phyloP scores from a whole-genome alignment of 2,888 invertebrate genomes.

The Salticus scenicus region DNA sequence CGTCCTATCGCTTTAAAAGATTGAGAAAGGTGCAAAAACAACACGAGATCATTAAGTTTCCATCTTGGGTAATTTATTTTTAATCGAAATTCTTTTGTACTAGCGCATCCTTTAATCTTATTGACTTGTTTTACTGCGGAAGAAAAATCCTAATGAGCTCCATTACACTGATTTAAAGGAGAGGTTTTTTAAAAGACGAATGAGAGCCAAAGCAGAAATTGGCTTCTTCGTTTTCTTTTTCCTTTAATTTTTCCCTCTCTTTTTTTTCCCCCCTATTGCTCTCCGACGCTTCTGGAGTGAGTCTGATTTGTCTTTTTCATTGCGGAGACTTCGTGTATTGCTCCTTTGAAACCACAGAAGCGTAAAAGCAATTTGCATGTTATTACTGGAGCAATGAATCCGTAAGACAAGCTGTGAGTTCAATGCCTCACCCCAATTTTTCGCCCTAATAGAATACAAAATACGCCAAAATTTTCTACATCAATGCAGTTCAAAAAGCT shows the following conservation, averaged over 20 bases:
- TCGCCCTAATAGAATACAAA: conserved; percentile 61
- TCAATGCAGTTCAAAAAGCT: conserved; percentile 25
- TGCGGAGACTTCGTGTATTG: conserved; percentile 56
- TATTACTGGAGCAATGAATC: conserved; percentile 68
- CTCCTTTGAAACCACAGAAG: conserved; percentile 66
- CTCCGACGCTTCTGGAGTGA: conserved; percentile 29
- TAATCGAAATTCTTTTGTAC: conserved; percentile 68
- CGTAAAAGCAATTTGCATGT: conserved; percentile 70
- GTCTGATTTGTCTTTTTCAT: conserved; percentile 66
- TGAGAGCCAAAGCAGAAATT: conserved; percentile 65
- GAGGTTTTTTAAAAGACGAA: conserved; percentile 57
- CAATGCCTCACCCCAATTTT: conserved; percentile 48
- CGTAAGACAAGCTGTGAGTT: conserved; percentile 57
- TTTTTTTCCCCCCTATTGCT: conserved; percentile 33
- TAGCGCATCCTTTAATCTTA: conserved; percentile 66
- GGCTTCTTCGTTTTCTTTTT: conserved; percentile 47
- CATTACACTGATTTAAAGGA: conserved; percentile 66
- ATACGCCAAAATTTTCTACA: conserved; percentile 26
- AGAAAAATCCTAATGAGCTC: conserved; percentile 68
- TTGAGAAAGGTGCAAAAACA: conserved; percentile 65
- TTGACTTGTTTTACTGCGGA: conserved; percentile 67
- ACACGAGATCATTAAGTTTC: conserved; percentile 65
- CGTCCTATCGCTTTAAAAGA: conserved; percentile 58
- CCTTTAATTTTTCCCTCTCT: conserved; percentile 44
- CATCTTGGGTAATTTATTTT: conserved; percentile 68